Conservation (phyloP, 2,888 invertebrate genomes). For the Harmothoe impar region DNA sequence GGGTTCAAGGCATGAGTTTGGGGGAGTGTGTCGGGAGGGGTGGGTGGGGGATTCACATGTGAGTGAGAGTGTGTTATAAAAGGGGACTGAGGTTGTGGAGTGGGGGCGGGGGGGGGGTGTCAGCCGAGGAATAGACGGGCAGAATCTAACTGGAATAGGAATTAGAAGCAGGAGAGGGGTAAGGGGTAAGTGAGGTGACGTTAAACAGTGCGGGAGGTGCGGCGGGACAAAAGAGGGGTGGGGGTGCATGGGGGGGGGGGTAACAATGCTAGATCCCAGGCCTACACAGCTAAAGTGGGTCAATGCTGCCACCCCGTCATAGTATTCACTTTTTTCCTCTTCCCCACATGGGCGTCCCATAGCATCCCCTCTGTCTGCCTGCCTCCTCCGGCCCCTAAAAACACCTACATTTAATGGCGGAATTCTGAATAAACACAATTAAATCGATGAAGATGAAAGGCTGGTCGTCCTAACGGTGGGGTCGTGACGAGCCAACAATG, state of each 20-base stretch:
- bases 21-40: background rate
- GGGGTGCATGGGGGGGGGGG: background rate
- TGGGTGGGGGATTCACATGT: too few relatives aligned
- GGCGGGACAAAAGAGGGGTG: background rate
- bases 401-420: slow-evolving; percentile 41
- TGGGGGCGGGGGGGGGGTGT: background rate
- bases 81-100: background rate
- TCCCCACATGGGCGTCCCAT: background rate
- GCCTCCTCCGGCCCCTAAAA: background rate
- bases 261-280: slow-evolving; percentile 35
- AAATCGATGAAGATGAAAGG: slow-evolving; percentile 39
- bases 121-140: background rate
- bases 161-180: background rate
- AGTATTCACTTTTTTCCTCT: background rate
- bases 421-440: slow-evolving; percentile 47
- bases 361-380: background rate
- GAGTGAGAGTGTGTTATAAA: too few relatives aligned
- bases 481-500: slow-evolving; percentile 38
- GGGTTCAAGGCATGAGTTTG: background rate
- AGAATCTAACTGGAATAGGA: too few relatives aligned
- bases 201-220: background rate
- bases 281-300: slow-evolving; percentile 19
- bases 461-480: background rate
- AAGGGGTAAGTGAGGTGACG: slow-evolving; percentile 13
- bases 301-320: background rate